Conservation (phyloP, 2,113 vertebrate genomes). For the Loxodonta africana region DNA sequence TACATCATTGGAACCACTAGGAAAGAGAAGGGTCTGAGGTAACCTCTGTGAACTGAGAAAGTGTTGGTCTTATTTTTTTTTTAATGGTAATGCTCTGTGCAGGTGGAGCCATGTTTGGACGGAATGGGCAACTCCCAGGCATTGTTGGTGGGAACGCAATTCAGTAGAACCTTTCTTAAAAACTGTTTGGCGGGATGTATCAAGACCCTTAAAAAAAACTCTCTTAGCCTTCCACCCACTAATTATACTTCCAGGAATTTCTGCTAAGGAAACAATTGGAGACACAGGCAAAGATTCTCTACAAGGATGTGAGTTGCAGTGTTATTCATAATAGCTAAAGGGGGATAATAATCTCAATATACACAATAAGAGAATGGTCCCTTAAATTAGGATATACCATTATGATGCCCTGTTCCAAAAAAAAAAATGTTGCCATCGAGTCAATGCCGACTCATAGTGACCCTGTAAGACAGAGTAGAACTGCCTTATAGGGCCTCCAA, state of each 20-base stretch:
- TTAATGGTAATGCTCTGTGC: neutral
- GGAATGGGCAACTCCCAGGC: neutral
- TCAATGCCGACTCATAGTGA: too few species aligned
- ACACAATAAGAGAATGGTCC: constrained; percentile 9
- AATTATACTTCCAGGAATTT: constrained; percentile 74
- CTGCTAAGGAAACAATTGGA: constrained; percentile 69
- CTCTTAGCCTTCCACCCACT: constrained; percentile 63
- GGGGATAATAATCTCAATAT: neutral
- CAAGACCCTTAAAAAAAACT: neutral
- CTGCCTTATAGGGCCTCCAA: too few species aligned
- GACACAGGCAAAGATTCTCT: constrained; percentile 1
- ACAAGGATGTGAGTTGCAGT: neutral
- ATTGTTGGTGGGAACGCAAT: neutral
- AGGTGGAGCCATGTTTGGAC: neutral
- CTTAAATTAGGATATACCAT: neutral
- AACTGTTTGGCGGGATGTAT: constrained; percentile 29
- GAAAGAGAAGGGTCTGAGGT: neutral
- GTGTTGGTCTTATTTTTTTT: neutral
- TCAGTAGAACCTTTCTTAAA: neutral
- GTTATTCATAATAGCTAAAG: constrained; percentile 14
- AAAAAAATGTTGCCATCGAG: too few species aligned
- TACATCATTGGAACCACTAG: neutral
- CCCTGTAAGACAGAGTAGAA: too few species aligned
- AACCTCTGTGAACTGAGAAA: neutral
- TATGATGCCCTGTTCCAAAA: neutral